Conservation (phyloP, 2,113 vertebrate genomes). For the Cnemophilus loriae region DNA sequence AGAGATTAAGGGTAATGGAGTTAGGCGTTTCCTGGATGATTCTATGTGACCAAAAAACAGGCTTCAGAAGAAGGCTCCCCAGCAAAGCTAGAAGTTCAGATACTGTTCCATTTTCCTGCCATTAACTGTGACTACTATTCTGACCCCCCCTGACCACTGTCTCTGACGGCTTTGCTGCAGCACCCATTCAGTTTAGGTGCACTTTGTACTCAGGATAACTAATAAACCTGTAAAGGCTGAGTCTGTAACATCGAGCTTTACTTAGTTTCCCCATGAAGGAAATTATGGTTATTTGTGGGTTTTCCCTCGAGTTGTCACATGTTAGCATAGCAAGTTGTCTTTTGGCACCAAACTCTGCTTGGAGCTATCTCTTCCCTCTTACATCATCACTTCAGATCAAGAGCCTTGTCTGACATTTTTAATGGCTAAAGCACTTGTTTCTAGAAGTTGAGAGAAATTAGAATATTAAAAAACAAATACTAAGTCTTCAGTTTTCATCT, state of each 20-base stretch:
- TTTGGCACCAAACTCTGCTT: neutral
- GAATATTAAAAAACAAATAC: neutral
- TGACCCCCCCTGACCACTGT: neutral
- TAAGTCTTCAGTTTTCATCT: neutral
- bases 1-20: neutral
- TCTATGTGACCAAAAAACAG: neutral
- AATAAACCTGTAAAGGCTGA: neutral
- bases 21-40: neutral
- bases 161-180: neutral
- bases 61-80: neutral
- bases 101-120: neutral
- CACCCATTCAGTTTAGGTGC: neutral
- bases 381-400: neutral
- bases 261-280: neutral
- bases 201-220: neutral
- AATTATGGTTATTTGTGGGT: neutral
- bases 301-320: neutral
- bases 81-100: neutral
- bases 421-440: neutral
- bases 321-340: neutral
- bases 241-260: neutral
- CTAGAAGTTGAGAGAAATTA: neutral
- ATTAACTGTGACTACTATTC: neutral
- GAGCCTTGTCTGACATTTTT: neutral
- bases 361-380: neutral